Percentiles rank a stretch among this genome's conserved stretches.
Conservation (phyloP, 2,113 vertebrate genomes). For the Neodontobutis hainanensis region DNA sequence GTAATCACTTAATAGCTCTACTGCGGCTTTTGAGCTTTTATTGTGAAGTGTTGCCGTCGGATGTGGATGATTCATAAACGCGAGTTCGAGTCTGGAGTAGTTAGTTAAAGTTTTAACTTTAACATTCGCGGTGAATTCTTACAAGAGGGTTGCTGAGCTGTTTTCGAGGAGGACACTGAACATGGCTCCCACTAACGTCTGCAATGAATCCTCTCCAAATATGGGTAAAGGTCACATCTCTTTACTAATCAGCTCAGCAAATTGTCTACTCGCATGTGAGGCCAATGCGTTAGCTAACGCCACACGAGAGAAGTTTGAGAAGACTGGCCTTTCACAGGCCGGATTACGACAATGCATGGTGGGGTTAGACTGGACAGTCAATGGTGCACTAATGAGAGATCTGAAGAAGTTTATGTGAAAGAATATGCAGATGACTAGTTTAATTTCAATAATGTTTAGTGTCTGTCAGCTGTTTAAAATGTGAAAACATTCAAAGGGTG, state of each 20-base stretch:
- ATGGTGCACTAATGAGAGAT: no score
- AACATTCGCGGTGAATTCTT: neutral
- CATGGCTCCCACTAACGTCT: conserved; percentile 66
- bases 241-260: neutral
- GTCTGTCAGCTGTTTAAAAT: no score
- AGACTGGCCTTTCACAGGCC: no score
- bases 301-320: no score
- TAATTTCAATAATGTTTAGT: no score
- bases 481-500: no score
- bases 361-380: no score
- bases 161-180: neutral
- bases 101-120: neutral
- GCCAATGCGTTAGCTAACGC: neutral
- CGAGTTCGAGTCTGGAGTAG: neutral
- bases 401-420: no score
- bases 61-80: conserved; percentile 24
- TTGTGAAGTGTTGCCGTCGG: conserved; percentile 32
- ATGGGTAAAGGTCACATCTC: conserved; percentile 34
- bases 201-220: conserved; percentile 2
- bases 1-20: no score
- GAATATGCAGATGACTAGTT: no score
- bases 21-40: conserved; percentile 25
- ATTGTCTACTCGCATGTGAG: neutral
- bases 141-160: neutral
- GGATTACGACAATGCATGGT: no score